These are phyloP conservation scores for Electrophaes corylata DNA, from an alignment of 2,888 invertebrate species.

Conservation along the genomic window DNA sequence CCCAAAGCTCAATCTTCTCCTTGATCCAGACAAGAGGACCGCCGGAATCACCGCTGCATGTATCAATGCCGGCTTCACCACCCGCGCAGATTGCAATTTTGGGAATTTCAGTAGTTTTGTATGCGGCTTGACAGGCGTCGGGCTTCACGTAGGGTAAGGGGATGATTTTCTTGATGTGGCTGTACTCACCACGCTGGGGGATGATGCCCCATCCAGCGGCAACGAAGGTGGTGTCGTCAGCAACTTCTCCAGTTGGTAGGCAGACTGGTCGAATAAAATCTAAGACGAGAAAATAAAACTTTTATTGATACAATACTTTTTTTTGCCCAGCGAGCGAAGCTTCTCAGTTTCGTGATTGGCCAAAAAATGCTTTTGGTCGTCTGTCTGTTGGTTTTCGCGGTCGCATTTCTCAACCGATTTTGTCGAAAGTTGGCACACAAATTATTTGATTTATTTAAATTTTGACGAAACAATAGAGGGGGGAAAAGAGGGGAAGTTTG, in stretches of 20 bases:
- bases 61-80: conserved; percentile 54
- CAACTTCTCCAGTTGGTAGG: conserved; percentile 47
- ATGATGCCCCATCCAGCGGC: conserved; percentile 62
- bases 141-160: conserved; percentile 50
- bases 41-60: conserved; percentile 65
- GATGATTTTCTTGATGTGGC: conserved; percentile 56
- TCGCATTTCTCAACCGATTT: too few species aligned
- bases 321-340: too few species aligned
- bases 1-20: conserved; percentile 51
- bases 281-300: conserved; percentile 34
- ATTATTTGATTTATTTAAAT: too few species aligned
- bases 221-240: conserved; percentile 41
- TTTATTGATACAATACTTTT: background rate
- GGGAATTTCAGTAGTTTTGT: conserved; percentile 44
- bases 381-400: too few species aligned
- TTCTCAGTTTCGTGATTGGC: too few species aligned
- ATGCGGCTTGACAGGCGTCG: conserved; percentile 45
- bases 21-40: conserved; percentile 56
- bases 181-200: conserved; percentile 44
- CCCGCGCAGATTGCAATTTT: conserved; percentile 60
- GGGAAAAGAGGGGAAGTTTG: too few species aligned
- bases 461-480: too few species aligned
- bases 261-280: conserved; percentile 68
- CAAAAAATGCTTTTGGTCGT: too few species aligned
- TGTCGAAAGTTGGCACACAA: too few species aligned